Conservation (phyloP, 2,113 vertebrate species). For the Ophthalmolycus amberensis region DNA sequence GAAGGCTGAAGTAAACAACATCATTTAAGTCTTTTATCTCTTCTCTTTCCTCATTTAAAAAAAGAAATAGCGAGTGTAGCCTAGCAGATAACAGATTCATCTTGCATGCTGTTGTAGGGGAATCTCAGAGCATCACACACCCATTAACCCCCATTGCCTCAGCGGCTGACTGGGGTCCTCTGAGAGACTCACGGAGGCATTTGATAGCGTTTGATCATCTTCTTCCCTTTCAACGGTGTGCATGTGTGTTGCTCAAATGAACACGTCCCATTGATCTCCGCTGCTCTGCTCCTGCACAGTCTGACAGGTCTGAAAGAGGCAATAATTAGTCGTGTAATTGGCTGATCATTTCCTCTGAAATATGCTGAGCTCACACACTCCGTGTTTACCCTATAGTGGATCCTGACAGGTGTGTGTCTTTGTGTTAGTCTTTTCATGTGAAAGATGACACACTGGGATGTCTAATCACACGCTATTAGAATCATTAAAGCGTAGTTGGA, state of each 20-base stretch:
- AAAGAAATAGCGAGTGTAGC: background rate
- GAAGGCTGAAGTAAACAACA: constrained; percentile 49
- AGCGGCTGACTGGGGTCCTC: constrained; percentile 38
- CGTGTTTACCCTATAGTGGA: constrained; percentile 13
- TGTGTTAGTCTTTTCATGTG: constrained; percentile 12
- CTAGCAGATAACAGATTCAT: constrained; percentile 53
- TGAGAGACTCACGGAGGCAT: constrained; percentile 46
- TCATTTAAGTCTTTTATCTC: constrained; percentile 39
- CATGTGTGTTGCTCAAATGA: constrained; percentile 38
- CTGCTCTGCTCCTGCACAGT: constrained; percentile 19
- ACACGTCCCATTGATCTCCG: constrained; percentile 63
- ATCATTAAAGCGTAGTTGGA: constrained; percentile 44
- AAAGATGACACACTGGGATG: constrained; percentile 18
- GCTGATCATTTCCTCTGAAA: constrained; percentile 66
- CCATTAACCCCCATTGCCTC: constrained; percentile 69
- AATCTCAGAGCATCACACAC: constrained; percentile 47
- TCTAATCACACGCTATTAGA: constrained; percentile 12
- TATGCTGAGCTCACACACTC: constrained; percentile 57
- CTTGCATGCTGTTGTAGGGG: constrained; percentile 30
- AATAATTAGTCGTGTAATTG: constrained; percentile 76
- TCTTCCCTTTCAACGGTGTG: constrained; percentile 27
- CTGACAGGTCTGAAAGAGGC: constrained; percentile 63
- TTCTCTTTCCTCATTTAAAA: background rate
- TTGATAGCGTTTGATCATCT: constrained; percentile 69
- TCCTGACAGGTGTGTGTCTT: constrained; percentile 47